Percentiles rank a stretch among this genome's conserved stretches.
Conservation (phyloP, 53 echinoderm and acorn worm genomes). For the Actinopyga echinites region DNA sequence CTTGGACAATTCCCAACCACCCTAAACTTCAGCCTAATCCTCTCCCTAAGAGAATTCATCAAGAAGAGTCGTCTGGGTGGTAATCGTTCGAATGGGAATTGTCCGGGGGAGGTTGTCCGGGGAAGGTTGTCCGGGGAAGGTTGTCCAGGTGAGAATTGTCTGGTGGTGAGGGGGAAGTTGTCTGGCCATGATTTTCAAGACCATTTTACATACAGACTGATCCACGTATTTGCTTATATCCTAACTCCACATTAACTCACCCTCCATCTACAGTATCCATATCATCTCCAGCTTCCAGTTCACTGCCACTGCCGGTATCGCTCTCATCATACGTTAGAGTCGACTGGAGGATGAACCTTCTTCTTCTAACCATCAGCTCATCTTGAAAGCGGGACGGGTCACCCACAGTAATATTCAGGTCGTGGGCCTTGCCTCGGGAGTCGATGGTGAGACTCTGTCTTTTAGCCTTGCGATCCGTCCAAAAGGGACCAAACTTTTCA, state of each 20-base stretch:
- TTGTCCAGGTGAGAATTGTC: too few species aligned
- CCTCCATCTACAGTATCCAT: conserved; percentile 19
- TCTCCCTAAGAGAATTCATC: too few species aligned
- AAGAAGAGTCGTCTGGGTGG: too few species aligned
- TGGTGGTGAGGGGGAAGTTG: too few species aligned
- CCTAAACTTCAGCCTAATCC: too few species aligned
- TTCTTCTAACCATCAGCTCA: conserved; percentile 28
- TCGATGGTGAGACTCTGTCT: conserved; percentile 22
- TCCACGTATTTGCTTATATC: background rate
- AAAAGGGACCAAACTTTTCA: conserved; percentile 32
- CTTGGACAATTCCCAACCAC: too few species aligned
- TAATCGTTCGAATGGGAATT: too few species aligned
- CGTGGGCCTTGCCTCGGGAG: conserved; percentile 36
- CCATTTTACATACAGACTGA: too few species aligned
- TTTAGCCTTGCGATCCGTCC: conserved; percentile 50
- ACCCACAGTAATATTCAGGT: conserved; percentile 75
- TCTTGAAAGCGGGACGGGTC: conserved; percentile 72
- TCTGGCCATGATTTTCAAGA: too few species aligned
- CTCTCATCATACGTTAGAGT: conserved; percentile 50
- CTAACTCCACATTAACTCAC: background rate
- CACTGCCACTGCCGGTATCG: conserved; percentile 60
- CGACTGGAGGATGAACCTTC: conserved; percentile 59
- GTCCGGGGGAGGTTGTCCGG: too few species aligned
- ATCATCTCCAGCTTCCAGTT: conserved; percentile 38
- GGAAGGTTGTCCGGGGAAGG: too few species aligned